Conservation (phyloP, 2,888 invertebrate species). For the Cynaeus angustus region DNA sequence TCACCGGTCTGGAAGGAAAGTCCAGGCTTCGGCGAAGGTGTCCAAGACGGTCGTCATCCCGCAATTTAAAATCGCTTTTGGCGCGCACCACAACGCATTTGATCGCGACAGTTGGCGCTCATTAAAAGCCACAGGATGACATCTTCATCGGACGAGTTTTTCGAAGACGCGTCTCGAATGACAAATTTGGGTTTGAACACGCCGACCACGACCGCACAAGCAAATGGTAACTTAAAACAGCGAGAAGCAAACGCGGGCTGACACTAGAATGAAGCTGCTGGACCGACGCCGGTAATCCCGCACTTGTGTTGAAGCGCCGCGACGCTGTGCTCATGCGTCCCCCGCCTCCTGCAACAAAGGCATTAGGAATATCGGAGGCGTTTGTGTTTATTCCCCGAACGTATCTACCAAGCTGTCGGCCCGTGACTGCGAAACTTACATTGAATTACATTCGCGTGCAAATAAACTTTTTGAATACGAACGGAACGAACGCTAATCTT, state of each 20-base stretch:
- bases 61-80: constrained; percentile 28
- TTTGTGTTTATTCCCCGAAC: constrained; percentile 72
- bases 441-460: constrained; percentile 61
- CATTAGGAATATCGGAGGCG: constrained; percentile 70
- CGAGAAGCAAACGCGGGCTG: constrained; percentile 67
- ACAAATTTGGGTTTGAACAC: constrained; percentile 57
- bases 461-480: constrained; percentile 50
- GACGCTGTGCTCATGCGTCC: constrained; percentile 72
- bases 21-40: constrained; percentile 61
- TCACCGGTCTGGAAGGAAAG: constrained; percentile 65
- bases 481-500: constrained; percentile 13
- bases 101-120: constrained; percentile 37
- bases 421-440: constrained; percentile 63
- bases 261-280: constrained; percentile 70
- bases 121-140: constrained; percentile 59
- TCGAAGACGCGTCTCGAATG: constrained; percentile 63
- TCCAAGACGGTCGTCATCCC: constrained; percentile 62
- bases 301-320: constrained; percentile 72
- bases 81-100: constrained; percentile 43
- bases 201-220: constrained; percentile 52
- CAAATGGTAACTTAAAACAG: constrained; percentile 57
- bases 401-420: constrained; percentile 70
- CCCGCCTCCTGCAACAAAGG: constrained; percentile 69
- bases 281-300: constrained; percentile 71
- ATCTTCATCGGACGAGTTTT: constrained; percentile 68